Conservation (phyloP, 30 jellyfish, hydroid and myxozoan species). For the Turritopsis rubra region DNA sequence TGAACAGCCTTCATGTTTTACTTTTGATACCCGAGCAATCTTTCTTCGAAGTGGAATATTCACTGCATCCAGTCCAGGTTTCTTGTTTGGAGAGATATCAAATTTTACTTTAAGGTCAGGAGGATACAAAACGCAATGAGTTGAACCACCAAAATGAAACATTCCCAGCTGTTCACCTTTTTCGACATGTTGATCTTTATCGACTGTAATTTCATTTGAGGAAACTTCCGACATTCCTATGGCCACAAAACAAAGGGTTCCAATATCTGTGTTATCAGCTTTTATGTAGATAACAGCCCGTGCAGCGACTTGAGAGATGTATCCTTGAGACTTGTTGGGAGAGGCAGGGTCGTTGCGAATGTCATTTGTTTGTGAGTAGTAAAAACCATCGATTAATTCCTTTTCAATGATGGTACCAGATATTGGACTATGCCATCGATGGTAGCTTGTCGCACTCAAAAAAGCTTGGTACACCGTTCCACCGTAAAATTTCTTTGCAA, state of each 20-base stretch:
- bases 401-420: neutral
- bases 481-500: neutral
- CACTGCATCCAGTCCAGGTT: neutral
- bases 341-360: neutral
- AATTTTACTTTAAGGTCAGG: neutral
- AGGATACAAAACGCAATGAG: neutral
- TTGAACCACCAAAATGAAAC: slow-evolving; percentile 14
- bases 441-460: neutral
- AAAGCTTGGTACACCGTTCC: slow-evolving; percentile 2
- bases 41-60: neutral
- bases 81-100: neutral
- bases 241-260: neutral
- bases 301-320: neutral
- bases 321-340: slow-evolving; percentile 11
- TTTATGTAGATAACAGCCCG: neutral
- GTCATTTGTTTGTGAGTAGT: neutral
- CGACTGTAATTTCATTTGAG: neutral
- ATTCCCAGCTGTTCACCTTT: slow-evolving; percentile 9
- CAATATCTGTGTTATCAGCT: neutral
- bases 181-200: neutral
- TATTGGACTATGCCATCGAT: slow-evolving; percentile 2
- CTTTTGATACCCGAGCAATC: neutral
- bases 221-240: slow-evolving; percentile 13
- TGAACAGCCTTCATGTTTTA: neutral
- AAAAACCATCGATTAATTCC: neutral